Evolutionary conservation across 2,888 invertebrate species (phyloP).

Genomic region (Drosophila recens): DNA sequence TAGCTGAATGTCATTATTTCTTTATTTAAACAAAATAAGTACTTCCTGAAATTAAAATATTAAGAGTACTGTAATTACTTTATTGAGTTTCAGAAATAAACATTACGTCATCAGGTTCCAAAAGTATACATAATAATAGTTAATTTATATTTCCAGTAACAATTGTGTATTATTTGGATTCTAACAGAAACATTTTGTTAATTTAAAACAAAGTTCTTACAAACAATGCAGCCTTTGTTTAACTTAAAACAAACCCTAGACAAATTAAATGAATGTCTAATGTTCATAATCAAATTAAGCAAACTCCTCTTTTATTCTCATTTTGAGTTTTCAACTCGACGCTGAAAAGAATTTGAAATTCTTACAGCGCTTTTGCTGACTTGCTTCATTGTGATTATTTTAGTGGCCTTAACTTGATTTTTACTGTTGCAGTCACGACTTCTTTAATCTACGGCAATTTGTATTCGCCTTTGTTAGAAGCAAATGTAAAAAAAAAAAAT

Average conservation of each 20-base stretch:
- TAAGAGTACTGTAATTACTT: neutral
- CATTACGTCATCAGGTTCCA: neutral
- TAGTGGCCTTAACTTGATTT: conserved; percentile 47
- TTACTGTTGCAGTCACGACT: conserved; percentile 54
- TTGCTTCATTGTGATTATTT: conserved; percentile 42
- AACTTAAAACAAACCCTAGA: neutral
- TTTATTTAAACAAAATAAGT: neutral
- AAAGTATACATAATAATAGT: neutral
- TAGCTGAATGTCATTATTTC: neutral
- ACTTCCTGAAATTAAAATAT: neutral
- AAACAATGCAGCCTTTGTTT: neutral
- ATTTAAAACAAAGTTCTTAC: no score
- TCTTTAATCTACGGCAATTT: conserved; percentile 54
- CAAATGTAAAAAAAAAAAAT: conserved; percentile 6
- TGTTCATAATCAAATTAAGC: neutral
- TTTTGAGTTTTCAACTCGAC: neutral
- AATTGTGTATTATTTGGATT: neutral
- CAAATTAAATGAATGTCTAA: neutral
- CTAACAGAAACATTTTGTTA: no score
- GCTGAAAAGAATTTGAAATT: conserved; percentile 20
- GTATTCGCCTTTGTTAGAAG: conserved; percentile 37
- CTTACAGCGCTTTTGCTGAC: conserved; percentile 5
- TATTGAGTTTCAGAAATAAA: neutral
- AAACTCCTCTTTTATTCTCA: neutral
- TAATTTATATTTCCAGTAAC: neutral